Percentiles rank a stretch among this genome's conserved stretches.
These are phyloP conservation scores for Phasianus colchicus DNA, from an alignment of 2,113 vertebrate genomes.

Conservation along the genomic window DNA sequence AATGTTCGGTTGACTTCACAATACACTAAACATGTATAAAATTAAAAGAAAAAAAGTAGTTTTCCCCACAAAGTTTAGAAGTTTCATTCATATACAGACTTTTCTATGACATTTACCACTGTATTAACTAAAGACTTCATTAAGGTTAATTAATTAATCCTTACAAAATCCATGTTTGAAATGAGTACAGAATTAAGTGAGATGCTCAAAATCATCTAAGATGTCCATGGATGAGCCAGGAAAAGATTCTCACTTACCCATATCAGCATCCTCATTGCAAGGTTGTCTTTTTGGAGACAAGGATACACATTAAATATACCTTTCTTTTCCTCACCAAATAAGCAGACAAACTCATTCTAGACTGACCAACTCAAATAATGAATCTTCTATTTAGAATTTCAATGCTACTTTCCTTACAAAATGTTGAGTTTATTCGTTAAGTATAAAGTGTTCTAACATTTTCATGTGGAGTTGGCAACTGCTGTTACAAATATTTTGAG, in stretches of 20 bases:
- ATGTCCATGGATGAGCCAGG: conserved; percentile 53
- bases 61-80: not conserved
- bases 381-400: not conserved
- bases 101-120: not conserved
- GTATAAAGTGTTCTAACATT: not conserved
- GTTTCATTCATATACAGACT: not conserved
- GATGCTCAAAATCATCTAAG: conserved; percentile 1
- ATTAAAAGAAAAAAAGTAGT: not conserved
- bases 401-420: not conserved
- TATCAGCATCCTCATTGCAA: conserved; percentile 66
- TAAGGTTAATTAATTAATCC: not conserved
- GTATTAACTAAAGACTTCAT: not conserved
- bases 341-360: conserved; percentile 22
- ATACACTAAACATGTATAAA: not conserved
- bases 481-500: not conserved
- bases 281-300: conserved; percentile 73
- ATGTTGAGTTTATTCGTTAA: not conserved
- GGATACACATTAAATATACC: conserved; percentile 61
- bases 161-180: not conserved
- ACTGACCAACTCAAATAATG: conserved; percentile 12
- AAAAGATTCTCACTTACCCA: conserved; percentile 67
- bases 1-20: not conserved
- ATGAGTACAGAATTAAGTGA: not conserved
- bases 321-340: conserved; percentile 48
- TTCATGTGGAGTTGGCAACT: not conserved